A percentile compares a stretch with the other conserved stretches of the same genome.
Conservation (phyloP, 2,113 vertebrate genomes). For the Syrrhaptes paradoxus region DNA sequence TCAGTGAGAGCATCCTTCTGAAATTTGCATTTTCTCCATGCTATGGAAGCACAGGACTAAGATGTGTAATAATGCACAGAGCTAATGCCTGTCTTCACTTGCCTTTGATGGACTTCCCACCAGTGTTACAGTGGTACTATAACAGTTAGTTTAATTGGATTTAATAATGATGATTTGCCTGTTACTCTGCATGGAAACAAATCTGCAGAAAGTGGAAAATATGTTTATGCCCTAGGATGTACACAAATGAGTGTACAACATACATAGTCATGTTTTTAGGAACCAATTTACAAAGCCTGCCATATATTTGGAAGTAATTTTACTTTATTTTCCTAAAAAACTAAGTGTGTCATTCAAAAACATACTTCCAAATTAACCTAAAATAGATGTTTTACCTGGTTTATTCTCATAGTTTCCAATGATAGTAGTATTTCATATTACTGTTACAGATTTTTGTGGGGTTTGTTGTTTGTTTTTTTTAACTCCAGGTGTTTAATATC, state of each 20-base stretch:
- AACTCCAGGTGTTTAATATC: background rate
- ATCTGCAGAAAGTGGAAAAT: background rate
- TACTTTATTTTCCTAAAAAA: background rate
- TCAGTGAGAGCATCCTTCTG: background rate
- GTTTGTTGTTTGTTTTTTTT: background rate
- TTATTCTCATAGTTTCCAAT: background rate
- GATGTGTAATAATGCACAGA: background rate
- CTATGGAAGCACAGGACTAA: background rate
- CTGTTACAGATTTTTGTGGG: background rate
- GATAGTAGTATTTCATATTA: background rate
- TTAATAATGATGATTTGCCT: background rate
- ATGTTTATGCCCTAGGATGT: background rate
- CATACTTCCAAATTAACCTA: background rate
- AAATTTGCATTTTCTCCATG: background rate
- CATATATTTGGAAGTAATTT: background rate
- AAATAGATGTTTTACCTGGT: background rate
- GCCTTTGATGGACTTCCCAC: background rate
- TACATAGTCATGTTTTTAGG: background rate
- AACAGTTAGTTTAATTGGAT: background rate
- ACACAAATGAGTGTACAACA: background rate
- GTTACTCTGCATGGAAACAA: background rate
- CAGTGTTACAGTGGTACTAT: background rate
- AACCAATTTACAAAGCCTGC: background rate
- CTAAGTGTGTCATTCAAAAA: background rate
- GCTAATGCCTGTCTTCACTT: background rate